Conservation (phyloP, 1,140 invertebrate species). For the Dendroctonus valens region DNA sequence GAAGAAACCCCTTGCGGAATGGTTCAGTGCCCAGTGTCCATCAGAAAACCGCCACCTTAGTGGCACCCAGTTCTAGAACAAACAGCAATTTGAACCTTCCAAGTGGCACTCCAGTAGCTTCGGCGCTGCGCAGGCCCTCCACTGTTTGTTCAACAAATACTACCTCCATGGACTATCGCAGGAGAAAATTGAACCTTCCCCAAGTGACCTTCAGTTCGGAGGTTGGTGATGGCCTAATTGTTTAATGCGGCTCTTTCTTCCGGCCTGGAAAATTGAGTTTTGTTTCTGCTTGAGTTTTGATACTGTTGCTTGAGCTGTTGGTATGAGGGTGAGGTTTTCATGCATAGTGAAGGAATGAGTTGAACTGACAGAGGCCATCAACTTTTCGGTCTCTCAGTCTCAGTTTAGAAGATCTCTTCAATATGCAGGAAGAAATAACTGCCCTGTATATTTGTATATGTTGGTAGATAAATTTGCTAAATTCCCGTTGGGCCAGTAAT, state of each 20-base stretch:
- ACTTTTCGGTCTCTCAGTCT: too few relatives aligned
- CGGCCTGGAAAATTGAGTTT: too few relatives aligned
- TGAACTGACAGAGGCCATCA: too few relatives aligned
- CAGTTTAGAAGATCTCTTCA: too few relatives aligned
- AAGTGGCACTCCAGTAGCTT: slow-evolving; percentile 39
- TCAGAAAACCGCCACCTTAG: slow-evolving; percentile 34
- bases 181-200: slow-evolving; percentile 66
- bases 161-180: slow-evolving; percentile 55
- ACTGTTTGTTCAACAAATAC: slow-evolving; percentile 58
- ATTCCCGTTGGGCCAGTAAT: too few relatives aligned
- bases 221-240: slow-evolving; percentile 73
- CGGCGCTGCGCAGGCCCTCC: slow-evolving; percentile 51
- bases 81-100: slow-evolving; percentile 51
- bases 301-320: too few relatives aligned
- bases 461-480: too few relatives aligned
- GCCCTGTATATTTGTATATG: too few relatives aligned
- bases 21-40: slow-evolving; percentile 49
- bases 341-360: too few relatives aligned
- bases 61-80: slow-evolving; percentile 41
- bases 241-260: slow-evolving; percentile 44
- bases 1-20: slow-evolving; percentile 56
- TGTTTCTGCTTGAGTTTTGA: too few relatives aligned
- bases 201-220: slow-evolving; percentile 82
- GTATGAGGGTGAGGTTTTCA: too few relatives aligned
- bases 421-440: too few relatives aligned